These are phyloP conservation scores for Myiagra hebetior DNA, from an alignment of 2,113 vertebrate species.

Conservation along the genomic window DNA sequence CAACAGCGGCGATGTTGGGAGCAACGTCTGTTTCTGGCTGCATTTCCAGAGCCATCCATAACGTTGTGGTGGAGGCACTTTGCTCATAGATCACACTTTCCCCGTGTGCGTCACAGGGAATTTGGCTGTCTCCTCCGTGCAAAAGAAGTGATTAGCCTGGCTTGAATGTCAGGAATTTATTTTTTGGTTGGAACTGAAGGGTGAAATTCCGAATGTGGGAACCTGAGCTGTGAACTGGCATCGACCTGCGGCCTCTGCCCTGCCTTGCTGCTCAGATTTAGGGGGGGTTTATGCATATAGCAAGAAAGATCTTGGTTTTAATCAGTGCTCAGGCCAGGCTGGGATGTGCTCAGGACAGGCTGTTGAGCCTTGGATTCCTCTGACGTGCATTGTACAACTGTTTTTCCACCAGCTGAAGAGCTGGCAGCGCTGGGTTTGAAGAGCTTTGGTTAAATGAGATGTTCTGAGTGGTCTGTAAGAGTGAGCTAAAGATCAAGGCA, in stretches of 20 bases:
- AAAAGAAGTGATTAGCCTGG: conserved; percentile 3
- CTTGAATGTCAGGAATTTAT: conserved; percentile 11
- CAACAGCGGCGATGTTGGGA: conserved; percentile 8
- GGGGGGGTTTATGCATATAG: not conserved
- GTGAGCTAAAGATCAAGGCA: conserved; percentile 3
- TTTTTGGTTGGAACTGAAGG: conserved; percentile 8
- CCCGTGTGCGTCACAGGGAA: not conserved
- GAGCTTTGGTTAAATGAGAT: not conserved
- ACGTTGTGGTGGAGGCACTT: not conserved
- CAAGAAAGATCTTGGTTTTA: not conserved
- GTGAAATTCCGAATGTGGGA: not conserved
- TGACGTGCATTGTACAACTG: rapidly evolving
- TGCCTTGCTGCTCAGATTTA: not conserved
- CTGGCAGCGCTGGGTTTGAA: not conserved
- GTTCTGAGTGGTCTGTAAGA: not conserved
- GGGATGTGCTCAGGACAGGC: not conserved
- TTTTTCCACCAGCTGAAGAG: not conserved
- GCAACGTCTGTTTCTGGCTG: conserved; percentile 3
- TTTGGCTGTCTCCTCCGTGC: conserved; percentile 29
- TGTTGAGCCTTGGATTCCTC: not conserved
- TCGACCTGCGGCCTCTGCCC: not conserved
- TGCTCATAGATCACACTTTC: conserved; percentile 20
- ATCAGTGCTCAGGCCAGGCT: not conserved
- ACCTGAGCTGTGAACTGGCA: not conserved
- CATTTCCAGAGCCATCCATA: conserved; percentile 27